Conservation (phyloP, 23 tunicate species). For the Phallusia fumigata region DNA sequence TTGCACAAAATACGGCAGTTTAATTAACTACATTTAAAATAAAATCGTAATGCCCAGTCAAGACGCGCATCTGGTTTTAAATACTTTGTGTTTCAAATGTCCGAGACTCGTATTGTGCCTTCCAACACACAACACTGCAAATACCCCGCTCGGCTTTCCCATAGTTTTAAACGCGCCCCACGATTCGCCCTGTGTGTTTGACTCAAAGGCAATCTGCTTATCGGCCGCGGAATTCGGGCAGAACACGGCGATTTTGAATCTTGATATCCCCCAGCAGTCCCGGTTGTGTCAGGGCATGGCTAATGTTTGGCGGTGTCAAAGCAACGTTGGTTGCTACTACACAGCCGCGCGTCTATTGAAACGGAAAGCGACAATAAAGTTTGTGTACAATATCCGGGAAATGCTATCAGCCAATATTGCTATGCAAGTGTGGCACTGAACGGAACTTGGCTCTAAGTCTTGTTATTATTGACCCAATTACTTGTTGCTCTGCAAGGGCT, state of each 20-base stretch:
- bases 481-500: too few species aligned
- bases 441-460: neutral
- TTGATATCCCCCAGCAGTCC: constrained; percentile 5
- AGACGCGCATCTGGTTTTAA: too few species aligned
- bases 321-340: neutral
- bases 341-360: too few species aligned
- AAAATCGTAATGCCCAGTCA: too few species aligned
- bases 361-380: neutral
- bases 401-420: too few species aligned
- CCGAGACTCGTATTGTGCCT: too few species aligned
- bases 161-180: neutral
- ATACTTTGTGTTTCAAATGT: too few species aligned
- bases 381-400: neutral
- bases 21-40: too few species aligned
- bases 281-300: neutral
- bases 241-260: neutral
- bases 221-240: neutral
- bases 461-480: too few species aligned
- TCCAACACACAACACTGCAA: neutral
- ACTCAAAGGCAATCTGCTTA: constrained; percentile 2
- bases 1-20: too few species aligned
- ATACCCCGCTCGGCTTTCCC: neutral
- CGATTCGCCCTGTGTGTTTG: too few species aligned
- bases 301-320: neutral
- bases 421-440: neutral